Conservation (phyloP, 1,140 invertebrate species). For the Steinernema feltiae region DNA sequence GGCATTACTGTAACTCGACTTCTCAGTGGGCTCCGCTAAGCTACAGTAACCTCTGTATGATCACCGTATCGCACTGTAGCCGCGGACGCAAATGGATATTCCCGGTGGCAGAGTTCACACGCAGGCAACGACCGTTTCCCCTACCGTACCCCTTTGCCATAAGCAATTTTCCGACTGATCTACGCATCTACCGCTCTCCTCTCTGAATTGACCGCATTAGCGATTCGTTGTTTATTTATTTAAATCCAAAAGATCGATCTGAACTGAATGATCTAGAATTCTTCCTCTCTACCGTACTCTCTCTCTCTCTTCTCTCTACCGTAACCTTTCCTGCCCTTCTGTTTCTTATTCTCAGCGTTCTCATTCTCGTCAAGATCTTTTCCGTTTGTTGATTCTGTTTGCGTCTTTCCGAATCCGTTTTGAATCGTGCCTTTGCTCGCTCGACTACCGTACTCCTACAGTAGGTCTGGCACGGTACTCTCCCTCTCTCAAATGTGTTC, state of each 20-base stretch:
- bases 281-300: background rate
- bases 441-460: background rate
- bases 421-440: background rate
- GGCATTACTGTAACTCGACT: background rate
- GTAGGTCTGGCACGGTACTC: background rate
- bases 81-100: constrained; percentile 10
- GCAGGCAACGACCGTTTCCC: constrained; percentile 1
- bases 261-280: background rate
- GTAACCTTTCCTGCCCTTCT: constrained; percentile 2
- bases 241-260: background rate
- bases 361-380: constrained; percentile 2
- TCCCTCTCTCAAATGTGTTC: background rate
- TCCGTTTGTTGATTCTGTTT: background rate
- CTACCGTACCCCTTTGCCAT: background rate
- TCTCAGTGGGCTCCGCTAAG: background rate
- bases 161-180: background rate
- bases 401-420: constrained; percentile 11
- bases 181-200: background rate
- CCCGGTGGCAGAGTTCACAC: constrained; percentile 2
- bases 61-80: background rate
- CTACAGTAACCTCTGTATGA: constrained; percentile 10
- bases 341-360: background rate
- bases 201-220: background rate
- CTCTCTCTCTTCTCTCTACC: background rate
- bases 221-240: background rate